Percentiles rank a stretch among this genome's conserved stretches.
Evolutionary conservation across 1,140 invertebrate species (phyloP).

Genomic region (Leptinotarsa defecta): DNA sequence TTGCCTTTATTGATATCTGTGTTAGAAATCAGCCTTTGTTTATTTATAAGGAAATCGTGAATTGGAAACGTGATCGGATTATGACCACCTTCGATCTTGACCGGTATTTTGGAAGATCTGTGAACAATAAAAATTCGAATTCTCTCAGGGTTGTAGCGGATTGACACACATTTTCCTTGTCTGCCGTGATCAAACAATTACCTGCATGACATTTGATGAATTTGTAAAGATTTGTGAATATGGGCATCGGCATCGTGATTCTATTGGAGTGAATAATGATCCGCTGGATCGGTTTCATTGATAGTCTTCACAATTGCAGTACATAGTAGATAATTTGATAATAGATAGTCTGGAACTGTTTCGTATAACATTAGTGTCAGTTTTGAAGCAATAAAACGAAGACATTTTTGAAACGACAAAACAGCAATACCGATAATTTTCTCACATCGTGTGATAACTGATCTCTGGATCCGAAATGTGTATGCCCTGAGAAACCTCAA

Average conservation of each 20-base stretch:
- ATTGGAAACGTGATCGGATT: slow-evolving; percentile 2
- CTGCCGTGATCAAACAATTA: not conserved
- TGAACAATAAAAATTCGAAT: not conserved
- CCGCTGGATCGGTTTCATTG: not conserved
- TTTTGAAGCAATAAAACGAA: too few species aligned
- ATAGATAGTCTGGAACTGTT: too few species aligned
- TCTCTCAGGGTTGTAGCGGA: not conserved
- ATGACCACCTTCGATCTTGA: not conserved
- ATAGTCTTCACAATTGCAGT: too few species aligned
- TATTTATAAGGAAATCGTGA: slow-evolving; percentile 3
- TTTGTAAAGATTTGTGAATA: not conserved
- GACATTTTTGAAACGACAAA: too few species aligned
- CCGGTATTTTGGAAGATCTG: not conserved
- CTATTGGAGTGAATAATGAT: not conserved
- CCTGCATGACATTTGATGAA: not conserved
- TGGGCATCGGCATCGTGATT: not conserved
- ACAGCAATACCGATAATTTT: too few species aligned
- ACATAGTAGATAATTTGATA: too few species aligned
- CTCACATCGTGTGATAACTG: too few species aligned
- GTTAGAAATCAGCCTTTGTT: not conserved
- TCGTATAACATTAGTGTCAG: too few species aligned
- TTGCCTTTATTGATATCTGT: not conserved
- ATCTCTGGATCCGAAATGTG: too few species aligned
- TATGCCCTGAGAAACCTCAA: too few species aligned
- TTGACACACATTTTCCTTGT: slow-evolving; percentile 2